Base-by-base conservation (phyloP, 1,140 invertebrate genomes). In the Drosophila quadrilineata region DNA sequence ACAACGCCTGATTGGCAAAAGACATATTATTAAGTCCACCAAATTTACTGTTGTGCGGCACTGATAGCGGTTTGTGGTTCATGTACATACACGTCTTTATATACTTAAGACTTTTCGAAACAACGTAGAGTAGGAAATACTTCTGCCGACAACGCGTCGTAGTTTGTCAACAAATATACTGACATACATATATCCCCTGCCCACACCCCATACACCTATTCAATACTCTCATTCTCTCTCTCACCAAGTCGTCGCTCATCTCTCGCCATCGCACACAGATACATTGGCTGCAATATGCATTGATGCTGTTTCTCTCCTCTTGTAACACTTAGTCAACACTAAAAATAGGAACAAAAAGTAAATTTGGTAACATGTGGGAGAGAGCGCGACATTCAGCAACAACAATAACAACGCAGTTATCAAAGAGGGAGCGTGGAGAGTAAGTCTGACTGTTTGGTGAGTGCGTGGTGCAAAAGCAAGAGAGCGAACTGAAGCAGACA, bases 331-430 rank as follows among this genome's bases (percentile, higher is more conserved):
- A 80, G 80, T 74, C 54, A 33, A 10, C 17, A 12, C 77, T 84
- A 80, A 65, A 69, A 80, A 80, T 80, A 80, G 76, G 68, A 69
- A 75, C 68, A 50, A 64, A 65, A 84, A 69, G 68, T 84, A 65
- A 77, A 84, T 73, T 72, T 46, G 56, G 58, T 31, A 58, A 64
- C 62, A 82, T 70, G 76, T 69, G 65, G 48, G 65, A 12, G 48
- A 35, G 29, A 58, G 49, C 28, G 24, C 16, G 49, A 43, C 14
- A n/a, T n/a, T 36, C 41, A 54, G 22, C 17, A 46, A 50, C 21
- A 64, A 54, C 54, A 54, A 48, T 28, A 72, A 70, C 52, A 36
- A 72, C 59, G 66, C 59, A 68, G 43, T 71, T 54, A 64, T 29
- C n/a, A 52, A 26, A 45, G 36, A 35, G 43, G 17, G 31, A 24